phyloP scores from a whole-genome alignment of 2,113 vertebrate species.

The Rostratula benghalensis region DNA sequence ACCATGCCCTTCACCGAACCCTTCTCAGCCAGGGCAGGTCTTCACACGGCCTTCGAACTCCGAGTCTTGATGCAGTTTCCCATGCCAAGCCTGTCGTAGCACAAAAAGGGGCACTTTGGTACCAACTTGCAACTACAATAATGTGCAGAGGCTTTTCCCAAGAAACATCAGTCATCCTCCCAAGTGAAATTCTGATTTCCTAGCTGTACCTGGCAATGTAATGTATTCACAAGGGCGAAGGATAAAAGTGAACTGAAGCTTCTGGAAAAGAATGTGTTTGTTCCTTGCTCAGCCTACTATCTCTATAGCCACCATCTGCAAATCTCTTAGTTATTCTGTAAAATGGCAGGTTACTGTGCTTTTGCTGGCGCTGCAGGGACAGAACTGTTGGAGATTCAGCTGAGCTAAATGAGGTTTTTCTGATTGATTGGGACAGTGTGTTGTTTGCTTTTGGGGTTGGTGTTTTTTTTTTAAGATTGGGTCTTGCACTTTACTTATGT shows the following conservation, averaged over 20 bases:
- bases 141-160: neutral
- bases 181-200: neutral
- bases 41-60: neutral
- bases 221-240: neutral
- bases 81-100: neutral
- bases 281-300: neutral
- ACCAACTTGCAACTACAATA: neutral
- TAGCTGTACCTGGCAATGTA: neutral
- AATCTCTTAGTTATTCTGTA: neutral
- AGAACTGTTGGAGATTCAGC: neutral
- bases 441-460: neutral
- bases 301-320: neutral
- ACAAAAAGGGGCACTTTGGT: neutral
- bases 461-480: neutral
- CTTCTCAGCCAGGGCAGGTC: neutral
- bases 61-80: neutral
- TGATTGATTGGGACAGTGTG: accelerated
- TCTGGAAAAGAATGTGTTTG: neutral
- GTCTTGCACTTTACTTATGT: neutral
- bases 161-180: neutral
- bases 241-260: neutral
- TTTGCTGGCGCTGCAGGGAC: neutral
- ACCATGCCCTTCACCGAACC: neutral
- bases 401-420: neutral
- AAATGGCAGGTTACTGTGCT: neutral